Percentiles rank a stretch among this genome's conserved stretches.
Conservation (phyloP, 2,797 vertebrate genomes). For the Mergus octosetaceus region DNA sequence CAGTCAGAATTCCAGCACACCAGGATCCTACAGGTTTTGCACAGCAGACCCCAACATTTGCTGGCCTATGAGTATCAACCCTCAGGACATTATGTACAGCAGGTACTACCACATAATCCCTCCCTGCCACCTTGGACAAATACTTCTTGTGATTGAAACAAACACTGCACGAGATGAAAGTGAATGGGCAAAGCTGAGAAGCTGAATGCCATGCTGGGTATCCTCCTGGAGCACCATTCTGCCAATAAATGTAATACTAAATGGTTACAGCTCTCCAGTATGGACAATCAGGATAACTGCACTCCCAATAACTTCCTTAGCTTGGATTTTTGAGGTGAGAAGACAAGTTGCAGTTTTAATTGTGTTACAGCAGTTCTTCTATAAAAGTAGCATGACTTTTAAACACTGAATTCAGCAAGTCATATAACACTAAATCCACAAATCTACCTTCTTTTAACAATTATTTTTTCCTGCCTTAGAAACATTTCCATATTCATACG, state of each 20-base stretch:
- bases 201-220: neutral
- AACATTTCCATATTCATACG: neutral
- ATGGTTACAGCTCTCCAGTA: rapidly evolving
- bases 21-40: neutral
- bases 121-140: neutral
- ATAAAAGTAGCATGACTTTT: neutral
- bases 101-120: rapidly evolving
- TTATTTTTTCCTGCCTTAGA: neutral
- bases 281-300: neutral
- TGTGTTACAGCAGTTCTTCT: neutral
- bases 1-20: neutral
- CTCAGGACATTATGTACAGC: rapidly evolving
- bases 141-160: neutral
- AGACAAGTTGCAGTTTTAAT: neutral
- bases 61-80: rapidly evolving
- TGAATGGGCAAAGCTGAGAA: rapidly evolving
- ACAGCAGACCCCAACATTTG: neutral
- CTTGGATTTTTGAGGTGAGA: neutral
- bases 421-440: neutral
- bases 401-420: neutral
- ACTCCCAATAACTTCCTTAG: neutral
- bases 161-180: rapidly evolving
- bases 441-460: neutral
- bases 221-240: neutral
- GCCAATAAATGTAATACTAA: rapidly evolving